These are phyloP conservation scores for Paraplagusia blochii DNA, from an alignment of 2,113 vertebrate species.

Conservation along the genomic window DNA sequence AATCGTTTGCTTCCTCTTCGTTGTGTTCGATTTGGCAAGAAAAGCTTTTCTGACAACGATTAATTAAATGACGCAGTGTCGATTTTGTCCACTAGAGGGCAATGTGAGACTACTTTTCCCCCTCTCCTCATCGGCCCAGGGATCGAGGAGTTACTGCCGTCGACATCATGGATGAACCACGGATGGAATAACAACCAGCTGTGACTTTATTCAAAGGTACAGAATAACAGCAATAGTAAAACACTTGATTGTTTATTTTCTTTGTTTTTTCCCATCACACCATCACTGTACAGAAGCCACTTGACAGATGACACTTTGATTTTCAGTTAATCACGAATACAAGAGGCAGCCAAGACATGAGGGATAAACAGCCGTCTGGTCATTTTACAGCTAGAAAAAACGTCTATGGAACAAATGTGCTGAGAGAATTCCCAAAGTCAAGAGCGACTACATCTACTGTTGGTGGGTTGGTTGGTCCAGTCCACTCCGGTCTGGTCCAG, in stretches of 20 bases:
- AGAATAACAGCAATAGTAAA: slow-evolving; percentile 72
- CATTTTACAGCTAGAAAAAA: slow-evolving; percentile 70
- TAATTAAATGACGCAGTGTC: too few relatives aligned
- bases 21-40: not conserved
- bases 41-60: too few relatives aligned
- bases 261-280: slow-evolving; percentile 46
- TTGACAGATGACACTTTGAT: slow-evolving; percentile 70
- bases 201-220: slow-evolving; percentile 78
- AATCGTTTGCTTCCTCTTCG: slow-evolving; percentile 2
- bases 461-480: too few relatives aligned
- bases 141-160: too few relatives aligned
- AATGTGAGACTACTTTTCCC: slow-evolving; percentile 10
- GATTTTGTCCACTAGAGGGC: slow-evolving; percentile 50
- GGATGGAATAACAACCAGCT: slow-evolving; percentile 64
- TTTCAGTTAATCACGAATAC: slow-evolving; percentile 69
- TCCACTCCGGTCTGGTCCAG: too few relatives aligned
- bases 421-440: slow-evolving; percentile 64
- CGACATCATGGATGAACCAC: slow-evolving; percentile 18
- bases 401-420: slow-evolving; percentile 71
- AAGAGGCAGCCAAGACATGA: slow-evolving; percentile 64
- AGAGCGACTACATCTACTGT: slow-evolving; percentile 53
- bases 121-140: not conserved
- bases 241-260: slow-evolving; percentile 51
- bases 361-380: slow-evolving; percentile 69
- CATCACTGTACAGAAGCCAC: slow-evolving; percentile 77